A percentile compares a stretch with the other conserved stretches of the same genome.
phyloP scores from a whole-genome alignment of 2,797 vertebrate species.

The Hemitrygon akajei region DNA sequence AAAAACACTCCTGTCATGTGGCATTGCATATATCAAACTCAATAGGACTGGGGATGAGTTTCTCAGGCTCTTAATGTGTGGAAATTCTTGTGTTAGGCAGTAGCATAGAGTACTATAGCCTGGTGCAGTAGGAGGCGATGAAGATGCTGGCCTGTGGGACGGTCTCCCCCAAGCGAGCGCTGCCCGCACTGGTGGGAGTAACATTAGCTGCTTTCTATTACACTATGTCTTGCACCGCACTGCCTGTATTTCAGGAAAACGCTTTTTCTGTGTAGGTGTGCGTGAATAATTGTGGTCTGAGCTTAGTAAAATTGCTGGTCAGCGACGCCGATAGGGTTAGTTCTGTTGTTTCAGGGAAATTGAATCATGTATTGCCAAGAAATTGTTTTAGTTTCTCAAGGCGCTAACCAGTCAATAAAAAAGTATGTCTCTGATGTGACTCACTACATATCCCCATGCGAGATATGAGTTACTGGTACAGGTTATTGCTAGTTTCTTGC shows the following conservation, averaged over 20 bases:
- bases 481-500: not conserved
- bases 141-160: not conserved
- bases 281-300: slow-evolving; percentile 9
- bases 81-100: not conserved
- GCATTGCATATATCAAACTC: not conserved
- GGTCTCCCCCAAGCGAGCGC: not conserved
- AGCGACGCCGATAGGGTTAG: not conserved
- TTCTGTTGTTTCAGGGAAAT: not conserved
- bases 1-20: not conserved
- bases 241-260: slow-evolving; percentile 17
- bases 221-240: not conserved
- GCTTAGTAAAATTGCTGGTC: not conserved
- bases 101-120: too few relatives aligned
- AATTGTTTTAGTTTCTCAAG: not conserved
- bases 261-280: not conserved
- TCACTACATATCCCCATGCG: not conserved
- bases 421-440: not conserved
- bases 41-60: not conserved
- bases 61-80: not conserved
- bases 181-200: not conserved
- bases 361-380: not conserved
- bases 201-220: slow-evolving; percentile 15
- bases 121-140: not conserved
- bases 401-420: not conserved
- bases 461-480: not conserved